Base-by-base conservation (phyloP, 2,888 invertebrate species). In the Epistrophella euchroma region DNA sequence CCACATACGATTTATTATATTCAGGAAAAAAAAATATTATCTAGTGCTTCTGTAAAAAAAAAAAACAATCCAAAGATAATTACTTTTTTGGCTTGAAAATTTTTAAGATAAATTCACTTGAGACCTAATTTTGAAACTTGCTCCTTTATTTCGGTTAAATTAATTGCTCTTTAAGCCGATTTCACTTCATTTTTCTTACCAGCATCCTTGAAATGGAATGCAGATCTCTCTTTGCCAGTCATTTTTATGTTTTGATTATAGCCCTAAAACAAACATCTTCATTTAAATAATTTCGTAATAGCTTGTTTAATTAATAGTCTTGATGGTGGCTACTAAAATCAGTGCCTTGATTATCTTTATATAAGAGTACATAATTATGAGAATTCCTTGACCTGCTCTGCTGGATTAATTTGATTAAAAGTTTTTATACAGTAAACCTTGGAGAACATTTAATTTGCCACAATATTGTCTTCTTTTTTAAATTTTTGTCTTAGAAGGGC, bases 181-280 rank as follows among this genome's bases (percentile, higher is more conserved):
- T 60, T 60, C 60, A 60, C 60, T 60, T 60, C 11, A 60, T 60
- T 60, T 37, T 60, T 56, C 17, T 32, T 56, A n/a, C 13, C 13
- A 6, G 17, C 32, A 56, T 32, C 37, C 22, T 60, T 19, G 19
- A 0, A 58, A 15, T 52, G 10, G 3, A 17, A 17, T 13, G 58
- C 58, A 58, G 35, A 58, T 37, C 11, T 58, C 28, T 58, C 37
- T 58, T 58, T 45, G 9, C n/a, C 22, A 13, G 60, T 19, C 15
- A 60, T 60, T 60, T 60, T 22, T 60, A 37, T 60, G 3, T 9
- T 37, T 60, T 60, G 37, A 60, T 40, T 60, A 60, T 40, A 60
- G 60, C 37, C 60, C 19, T 60, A 19, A 60, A 60, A 60, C 60
- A 37, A 60, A 60, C 60, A 60, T 60, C 60, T 60, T 60, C 13